phyloP scores from a whole-genome alignment of 30 jellyfish, hydroid and myxozoan species.

The Catostylus mosaicus region DNA sequence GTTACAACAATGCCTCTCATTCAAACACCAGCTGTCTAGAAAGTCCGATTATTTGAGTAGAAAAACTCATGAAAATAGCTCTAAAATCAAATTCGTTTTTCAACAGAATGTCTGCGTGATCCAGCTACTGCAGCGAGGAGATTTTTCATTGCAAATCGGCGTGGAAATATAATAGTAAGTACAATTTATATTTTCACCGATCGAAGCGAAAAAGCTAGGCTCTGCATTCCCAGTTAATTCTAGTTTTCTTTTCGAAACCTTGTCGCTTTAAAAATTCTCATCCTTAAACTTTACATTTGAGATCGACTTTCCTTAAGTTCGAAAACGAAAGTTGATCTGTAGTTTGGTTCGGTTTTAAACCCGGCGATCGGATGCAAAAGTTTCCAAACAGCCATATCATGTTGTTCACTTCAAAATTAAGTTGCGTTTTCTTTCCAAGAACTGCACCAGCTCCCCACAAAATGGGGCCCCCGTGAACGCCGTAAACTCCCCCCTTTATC shows the following conservation, averaged over 20 bases:
- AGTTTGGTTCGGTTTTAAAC: no score
- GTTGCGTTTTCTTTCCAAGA: conserved; percentile 1
- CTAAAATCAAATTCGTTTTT: conserved; percentile 1
- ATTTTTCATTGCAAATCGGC: conserved; percentile 1
- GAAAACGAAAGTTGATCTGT: no score
- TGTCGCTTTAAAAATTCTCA: no score
- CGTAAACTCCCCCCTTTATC: not conserved
- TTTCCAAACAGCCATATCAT: no score
- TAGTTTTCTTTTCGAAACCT: no score
- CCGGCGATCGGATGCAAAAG: no score
- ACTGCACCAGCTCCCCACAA: conserved; percentile 1
- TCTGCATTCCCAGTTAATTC: no score
- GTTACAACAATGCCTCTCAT: conserved; percentile 20
- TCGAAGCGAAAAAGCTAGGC: no score
- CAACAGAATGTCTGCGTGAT: conserved; percentile 12
- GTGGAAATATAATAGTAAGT: not conserved
- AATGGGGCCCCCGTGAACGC: conserved; percentile 5
- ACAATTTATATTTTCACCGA: no score
- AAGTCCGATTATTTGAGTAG: not conserved
- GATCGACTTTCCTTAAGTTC: no score
- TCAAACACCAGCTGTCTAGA: conserved; percentile 42
- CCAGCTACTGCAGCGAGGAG: not conserved
- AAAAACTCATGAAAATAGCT: not conserved
- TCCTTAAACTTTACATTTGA: no score
- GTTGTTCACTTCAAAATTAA: no score